A percentile compares a stretch with the other conserved stretches of the same genome.
phyloP scores from a whole-genome alignment of 35 echinoderm and acorn worm genomes.

The Lytechinus pictus region DNA sequence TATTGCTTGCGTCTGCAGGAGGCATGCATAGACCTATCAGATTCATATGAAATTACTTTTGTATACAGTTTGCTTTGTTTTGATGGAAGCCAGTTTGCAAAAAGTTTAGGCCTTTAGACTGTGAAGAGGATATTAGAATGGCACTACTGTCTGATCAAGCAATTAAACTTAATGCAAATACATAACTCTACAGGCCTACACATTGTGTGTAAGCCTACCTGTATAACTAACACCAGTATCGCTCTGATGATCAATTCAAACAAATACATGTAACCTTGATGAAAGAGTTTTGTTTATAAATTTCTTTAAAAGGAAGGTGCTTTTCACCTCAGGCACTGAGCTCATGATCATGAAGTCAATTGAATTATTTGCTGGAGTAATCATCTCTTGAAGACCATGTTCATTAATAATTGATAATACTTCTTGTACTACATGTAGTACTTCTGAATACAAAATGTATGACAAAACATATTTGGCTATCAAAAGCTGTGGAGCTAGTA shows the following conservation, averaged over 20 bases:
- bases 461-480: not conserved
- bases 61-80: not conserved
- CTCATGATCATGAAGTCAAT: not conserved
- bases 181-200: not conserved
- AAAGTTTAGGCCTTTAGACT: not conserved
- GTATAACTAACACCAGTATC: not conserved
- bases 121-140: not conserved
- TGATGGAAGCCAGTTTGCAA: not conserved
- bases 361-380: not conserved
- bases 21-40: not conserved
- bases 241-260: not conserved
- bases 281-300: not conserved
- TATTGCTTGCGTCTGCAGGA: not conserved
- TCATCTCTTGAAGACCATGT: not conserved
- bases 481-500: not conserved
- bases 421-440: too few relatives aligned
- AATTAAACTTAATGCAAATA: not conserved
- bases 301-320: not conserved
- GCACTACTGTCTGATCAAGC: not conserved
- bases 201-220: not conserved
- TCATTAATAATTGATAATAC: too few relatives aligned
- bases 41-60: not conserved
- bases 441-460: not conserved
- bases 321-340: not conserved
- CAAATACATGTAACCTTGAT: not conserved